Percentiles rank a stretch among this genome's conserved stretches.
phyloP scores from a whole-genome alignment of 2,888 invertebrate genomes.

The Hydraecia micacea region DNA sequence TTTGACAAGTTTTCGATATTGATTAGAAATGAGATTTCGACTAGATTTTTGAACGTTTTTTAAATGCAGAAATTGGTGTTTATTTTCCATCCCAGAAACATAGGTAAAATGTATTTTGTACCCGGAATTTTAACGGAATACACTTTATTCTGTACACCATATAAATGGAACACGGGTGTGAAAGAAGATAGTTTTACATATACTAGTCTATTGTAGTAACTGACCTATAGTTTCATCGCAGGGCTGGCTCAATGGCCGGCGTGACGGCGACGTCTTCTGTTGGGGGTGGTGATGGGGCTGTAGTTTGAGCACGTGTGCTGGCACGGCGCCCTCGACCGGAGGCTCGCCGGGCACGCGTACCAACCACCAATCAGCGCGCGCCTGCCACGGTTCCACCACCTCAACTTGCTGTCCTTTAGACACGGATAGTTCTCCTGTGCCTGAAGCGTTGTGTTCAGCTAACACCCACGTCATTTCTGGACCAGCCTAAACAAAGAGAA shows the following conservation, averaged over 20 bases:
- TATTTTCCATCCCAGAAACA: neutral
- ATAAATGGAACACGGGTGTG: neutral
- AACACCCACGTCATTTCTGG: conserved; percentile 98
- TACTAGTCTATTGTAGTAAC: conserved; percentile 64
- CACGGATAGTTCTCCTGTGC: conserved; percentile 95
- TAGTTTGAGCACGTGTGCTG: conserved; percentile 92
- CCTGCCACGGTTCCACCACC: conserved; percentile 94
- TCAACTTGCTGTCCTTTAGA: conserved; percentile 98
- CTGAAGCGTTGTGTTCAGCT: conserved; percentile 95
- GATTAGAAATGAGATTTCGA: neutral
- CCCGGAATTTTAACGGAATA: neutral
- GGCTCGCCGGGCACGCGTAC: conserved; percentile 91
- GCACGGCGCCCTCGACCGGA: conserved; percentile 95
- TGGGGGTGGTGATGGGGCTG: conserved; percentile 80
- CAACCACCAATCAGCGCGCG: conserved; percentile 93
- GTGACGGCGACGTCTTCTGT: conserved; percentile 85
- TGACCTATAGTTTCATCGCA: conserved; percentile 88
- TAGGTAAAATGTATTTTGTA: neutral
- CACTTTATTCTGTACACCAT: too few relatives aligned
- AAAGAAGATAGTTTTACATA: neutral
- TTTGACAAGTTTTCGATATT: neutral
- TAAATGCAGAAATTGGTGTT: neutral
- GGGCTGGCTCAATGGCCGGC: conserved; percentile 84
- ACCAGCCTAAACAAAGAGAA: conserved; percentile 91
- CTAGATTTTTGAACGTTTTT: neutral